A percentile compares a stretch with the other conserved stretches of the same genome.
Evolutionary conservation across 2,888 invertebrate genomes (phyloP).

Genomic region (Eilema sororculum): DNA sequence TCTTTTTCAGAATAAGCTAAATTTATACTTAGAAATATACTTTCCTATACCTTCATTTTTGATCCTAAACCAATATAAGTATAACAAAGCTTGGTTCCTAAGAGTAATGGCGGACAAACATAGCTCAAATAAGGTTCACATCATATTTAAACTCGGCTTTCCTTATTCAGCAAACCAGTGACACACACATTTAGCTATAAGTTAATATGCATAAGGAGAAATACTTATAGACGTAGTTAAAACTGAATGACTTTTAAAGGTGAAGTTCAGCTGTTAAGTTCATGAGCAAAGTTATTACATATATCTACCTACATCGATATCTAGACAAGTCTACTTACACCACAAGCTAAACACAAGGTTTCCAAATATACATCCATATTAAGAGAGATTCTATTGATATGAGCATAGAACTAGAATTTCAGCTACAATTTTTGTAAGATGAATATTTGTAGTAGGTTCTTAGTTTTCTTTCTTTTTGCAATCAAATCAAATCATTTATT

Average conservation of each 20-base stretch:
- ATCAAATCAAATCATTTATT: too few relatives aligned
- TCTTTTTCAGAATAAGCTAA: too few relatives aligned
- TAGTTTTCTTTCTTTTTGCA: too few relatives aligned
- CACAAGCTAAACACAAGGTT: too few relatives aligned
- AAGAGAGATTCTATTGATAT: background rate
- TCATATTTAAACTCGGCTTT: background rate
- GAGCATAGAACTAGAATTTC: too few relatives aligned
- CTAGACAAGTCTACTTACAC: background rate
- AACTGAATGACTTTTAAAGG: slow-evolving; percentile 47
- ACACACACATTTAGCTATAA: slow-evolving; percentile 16
- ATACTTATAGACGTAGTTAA: slow-evolving; percentile 18
- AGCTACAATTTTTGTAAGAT: too few relatives aligned
- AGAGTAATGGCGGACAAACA: background rate
- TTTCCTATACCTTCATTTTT: too few relatives aligned
- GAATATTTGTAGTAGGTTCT: too few relatives aligned
- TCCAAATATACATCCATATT: too few relatives aligned
- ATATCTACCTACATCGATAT: background rate
- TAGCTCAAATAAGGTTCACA: background rate
- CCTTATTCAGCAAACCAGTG: slow-evolving; percentile 6
- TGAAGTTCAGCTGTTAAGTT: slow-evolving; percentile 52
- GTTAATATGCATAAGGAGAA: slow-evolving; percentile 3
- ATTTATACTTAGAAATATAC: too few relatives aligned
- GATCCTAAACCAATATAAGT: background rate
- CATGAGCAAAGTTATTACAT: slow-evolving; percentile 24
- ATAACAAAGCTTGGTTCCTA: background rate